Conservation (phyloP, 92 coral and sea anemone species). For the Porites evermanni region DNA sequence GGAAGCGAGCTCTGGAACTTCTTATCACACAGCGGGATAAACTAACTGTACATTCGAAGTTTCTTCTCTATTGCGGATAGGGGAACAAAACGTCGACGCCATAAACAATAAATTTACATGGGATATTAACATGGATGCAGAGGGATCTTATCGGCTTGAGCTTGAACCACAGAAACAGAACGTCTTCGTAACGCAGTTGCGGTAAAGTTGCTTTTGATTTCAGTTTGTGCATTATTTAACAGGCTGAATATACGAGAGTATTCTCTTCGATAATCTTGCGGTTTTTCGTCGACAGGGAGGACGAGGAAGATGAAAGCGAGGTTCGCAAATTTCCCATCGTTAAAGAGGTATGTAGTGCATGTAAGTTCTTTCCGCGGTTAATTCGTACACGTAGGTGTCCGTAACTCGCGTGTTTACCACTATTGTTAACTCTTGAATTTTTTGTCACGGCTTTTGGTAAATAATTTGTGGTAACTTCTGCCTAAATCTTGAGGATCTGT, state of each 20-base stretch:
- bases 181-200: constrained; percentile 94
- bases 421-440: too few species aligned
- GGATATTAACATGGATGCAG: constrained; percentile 31
- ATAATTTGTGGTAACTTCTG: neutral
- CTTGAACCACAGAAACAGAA: constrained; percentile 85
- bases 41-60: neutral
- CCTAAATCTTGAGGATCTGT: neutral
- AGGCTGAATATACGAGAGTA: neutral
- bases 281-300: constrained; percentile 67
- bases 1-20: constrained; percentile 36
- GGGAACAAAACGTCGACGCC: neutral
- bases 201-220: constrained; percentile 53
- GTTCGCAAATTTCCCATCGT: constrained; percentile 88
- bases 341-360: constrained; percentile 73
- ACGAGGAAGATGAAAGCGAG: constrained; percentile 82
- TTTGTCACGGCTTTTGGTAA: too few species aligned
- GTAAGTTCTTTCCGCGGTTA: neutral
- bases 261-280: neutral
- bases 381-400: neutral
- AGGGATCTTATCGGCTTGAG: constrained; percentile 71
- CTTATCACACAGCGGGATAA: constrained; percentile 13
- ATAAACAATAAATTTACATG: neutral
- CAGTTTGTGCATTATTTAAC: constrained; percentile 18
- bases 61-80: neutral
- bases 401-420: neutral